These are phyloP conservation scores for Otolemur garnettii DNA, from an alignment of 2,113 vertebrate species.

Conservation along the genomic window DNA sequence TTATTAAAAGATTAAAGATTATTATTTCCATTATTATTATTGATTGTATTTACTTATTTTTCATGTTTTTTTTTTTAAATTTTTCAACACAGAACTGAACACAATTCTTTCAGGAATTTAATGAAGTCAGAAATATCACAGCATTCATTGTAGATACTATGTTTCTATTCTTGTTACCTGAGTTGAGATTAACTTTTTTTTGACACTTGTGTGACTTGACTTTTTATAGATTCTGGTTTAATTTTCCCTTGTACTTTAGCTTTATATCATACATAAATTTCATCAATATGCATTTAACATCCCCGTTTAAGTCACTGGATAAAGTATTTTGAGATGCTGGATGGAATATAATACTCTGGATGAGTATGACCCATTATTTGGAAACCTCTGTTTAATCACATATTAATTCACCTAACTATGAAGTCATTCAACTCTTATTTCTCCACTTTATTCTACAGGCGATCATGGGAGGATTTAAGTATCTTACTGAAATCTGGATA, in stretches of 20 bases:
- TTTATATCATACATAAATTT: conserved; percentile 61
- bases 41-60: not conserved
- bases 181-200: not conserved
- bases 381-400: conserved; percentile 56
- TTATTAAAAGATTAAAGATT: no score
- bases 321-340: conserved; percentile 43
- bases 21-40: not conserved
- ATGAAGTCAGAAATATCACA: not conserved
- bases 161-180: not conserved
- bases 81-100: not conserved
- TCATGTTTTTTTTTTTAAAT: not conserved
- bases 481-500: conserved; percentile 41
- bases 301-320: conserved; percentile 20
- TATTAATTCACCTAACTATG: conserved; percentile 30
- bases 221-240: conserved; percentile 24
- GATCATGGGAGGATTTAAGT: conserved; percentile 2
- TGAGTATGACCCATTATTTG: conserved; percentile 32
- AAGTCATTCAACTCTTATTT: conserved; percentile 49
- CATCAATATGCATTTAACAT: conserved; percentile 60
- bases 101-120: not conserved
- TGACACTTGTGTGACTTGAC: not conserved
- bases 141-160: not conserved
- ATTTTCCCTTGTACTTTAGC: conserved; percentile 8
- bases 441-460: conserved; percentile 15
- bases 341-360: conserved; percentile 42